Base-by-base conservation (phyloP, 1,140 invertebrate species). In the Samia ricini region DNA sequence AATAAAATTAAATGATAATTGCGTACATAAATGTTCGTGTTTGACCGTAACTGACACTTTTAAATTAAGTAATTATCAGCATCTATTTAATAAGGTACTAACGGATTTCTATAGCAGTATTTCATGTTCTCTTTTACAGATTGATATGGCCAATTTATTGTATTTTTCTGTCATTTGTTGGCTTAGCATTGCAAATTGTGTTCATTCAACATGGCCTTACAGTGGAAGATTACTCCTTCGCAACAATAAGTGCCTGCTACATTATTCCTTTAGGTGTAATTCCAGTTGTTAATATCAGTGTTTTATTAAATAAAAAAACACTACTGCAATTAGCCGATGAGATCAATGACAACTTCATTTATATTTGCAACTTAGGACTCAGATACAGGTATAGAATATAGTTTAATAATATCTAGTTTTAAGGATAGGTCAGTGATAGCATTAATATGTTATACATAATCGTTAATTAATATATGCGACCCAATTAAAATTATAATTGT, bases 201-300 rank as follows among this genome's bases (percentile, higher is more conserved):
- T 77, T 75, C 19, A 73, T 80, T 1, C 49, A 56, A 6, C 79
- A 74, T 12, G 77, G 72, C 0, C 23, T 74, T 2, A 18, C 26
- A 4, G 52, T 61, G 26, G 60, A 70, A 21, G 76, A 84, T 51
- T 81, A 81, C 18, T 63, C 71, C 0, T 76, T 82, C 51, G 77
- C 79, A 2, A 76, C 72, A 3, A 78, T 82, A 60, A 76, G 69
- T 26, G 78, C 81, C 42, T 81, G 69, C 49, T 83, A 83, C 23
- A 72, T 74, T 22, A 21, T 81, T 4, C 64, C 79, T 12, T 24
- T 82, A 1, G 71, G 62, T 10, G 52, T 71, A 0, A 60, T 78
- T 6, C 75, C 72, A 0, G 29, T 74, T 3, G 61, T 81, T 18
- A 74, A 73, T 56, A 33, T 19, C 6, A 71, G 71, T 33, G 36